Base-by-base conservation (phyloP, 1,140 invertebrate species). In the Tachypleus tridentatus region DNA sequence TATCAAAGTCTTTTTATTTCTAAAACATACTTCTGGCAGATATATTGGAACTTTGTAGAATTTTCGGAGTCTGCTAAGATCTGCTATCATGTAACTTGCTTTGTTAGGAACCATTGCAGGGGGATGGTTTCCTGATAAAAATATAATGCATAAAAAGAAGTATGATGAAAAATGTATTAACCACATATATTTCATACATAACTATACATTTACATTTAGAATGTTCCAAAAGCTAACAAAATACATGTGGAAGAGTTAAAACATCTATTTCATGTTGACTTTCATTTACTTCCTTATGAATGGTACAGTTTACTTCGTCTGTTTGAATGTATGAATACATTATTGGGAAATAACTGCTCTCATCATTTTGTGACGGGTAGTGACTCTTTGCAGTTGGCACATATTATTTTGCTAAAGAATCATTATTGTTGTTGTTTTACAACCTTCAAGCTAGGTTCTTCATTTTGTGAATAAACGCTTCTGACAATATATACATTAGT, bases 21-120 rank as follows among this genome's bases (percentile, higher is more conserved):
- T 10, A n/a, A 49, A 63, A 65, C 71, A 64, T 70, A 79, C 78
- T 62, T 68, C 60, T 49, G 78, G 78, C 11, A 71, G n/a, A 48
- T 70, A 72, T 4, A 79, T 5, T 7, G 77, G 77, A 47, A 80
- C 66, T 58, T 75, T 59, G 64, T 73, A 77, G 65, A 77, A 79
- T 51, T 73, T 63, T 9, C 67, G 63, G 8, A 76, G 64, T 61
- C 74, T 69, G 48, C 63, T 56, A 52, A 79, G 64, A 66, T 80
- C 79, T 60, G 72, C 67, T 5, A 68, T 47, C 74, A 79, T 75
- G 66, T 80, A 79, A 0, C 63, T 56, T n/a, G 60, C 75, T 68
- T 79, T 79, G 54, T 66, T 70, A 48, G 65, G 64, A 7, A 69
- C 60, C 4, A 65, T 53, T 10, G 64, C 58, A 49, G 66, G 64